These are phyloP conservation scores for Corapipo altera DNA, from an alignment of 2,113 vertebrate species.

Conservation along the genomic window DNA sequence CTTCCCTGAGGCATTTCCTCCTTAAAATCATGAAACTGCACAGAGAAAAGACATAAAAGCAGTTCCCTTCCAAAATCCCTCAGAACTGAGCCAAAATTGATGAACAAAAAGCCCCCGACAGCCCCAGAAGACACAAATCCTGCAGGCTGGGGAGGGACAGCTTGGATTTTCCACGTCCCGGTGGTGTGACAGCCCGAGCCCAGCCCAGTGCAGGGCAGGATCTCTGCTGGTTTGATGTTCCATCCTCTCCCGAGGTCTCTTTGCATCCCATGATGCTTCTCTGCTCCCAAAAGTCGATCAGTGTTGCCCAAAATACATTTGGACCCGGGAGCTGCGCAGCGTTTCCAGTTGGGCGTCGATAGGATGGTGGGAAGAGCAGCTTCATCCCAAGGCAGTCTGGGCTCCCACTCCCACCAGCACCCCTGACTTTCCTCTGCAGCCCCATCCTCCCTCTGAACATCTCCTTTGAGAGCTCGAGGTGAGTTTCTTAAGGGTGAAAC, in stretches of 20 bases:
- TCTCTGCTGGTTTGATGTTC: neutral
- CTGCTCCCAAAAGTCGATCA: conserved; percentile 20
- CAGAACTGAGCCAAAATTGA: fast-evolving
- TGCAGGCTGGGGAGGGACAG: fast-evolving
- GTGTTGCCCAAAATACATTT: neutral
- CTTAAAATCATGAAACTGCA: neutral
- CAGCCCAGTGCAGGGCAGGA: fast-evolving
- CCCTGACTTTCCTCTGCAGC: neutral
- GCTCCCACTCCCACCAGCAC: neutral
- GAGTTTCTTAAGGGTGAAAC: neutral
- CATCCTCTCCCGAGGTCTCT: neutral
- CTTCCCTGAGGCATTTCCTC: neutral
- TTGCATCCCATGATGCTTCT: conserved; percentile 4
- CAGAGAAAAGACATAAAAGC: fast-evolving
- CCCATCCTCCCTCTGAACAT: neutral
- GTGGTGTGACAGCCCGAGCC: fast-evolving
- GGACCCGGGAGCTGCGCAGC: neutral
- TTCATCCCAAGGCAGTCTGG: neutral
- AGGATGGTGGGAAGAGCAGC: neutral
- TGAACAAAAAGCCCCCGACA: fast-evolving
- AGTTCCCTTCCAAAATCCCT: neutral
- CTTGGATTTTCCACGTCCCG: fast-evolving
- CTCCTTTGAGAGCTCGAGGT: neutral
- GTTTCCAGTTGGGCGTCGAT: neutral
- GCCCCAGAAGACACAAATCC: neutral